Conservation (phyloP, 2,797 vertebrate genomes). For the Meda fulgida region DNA sequence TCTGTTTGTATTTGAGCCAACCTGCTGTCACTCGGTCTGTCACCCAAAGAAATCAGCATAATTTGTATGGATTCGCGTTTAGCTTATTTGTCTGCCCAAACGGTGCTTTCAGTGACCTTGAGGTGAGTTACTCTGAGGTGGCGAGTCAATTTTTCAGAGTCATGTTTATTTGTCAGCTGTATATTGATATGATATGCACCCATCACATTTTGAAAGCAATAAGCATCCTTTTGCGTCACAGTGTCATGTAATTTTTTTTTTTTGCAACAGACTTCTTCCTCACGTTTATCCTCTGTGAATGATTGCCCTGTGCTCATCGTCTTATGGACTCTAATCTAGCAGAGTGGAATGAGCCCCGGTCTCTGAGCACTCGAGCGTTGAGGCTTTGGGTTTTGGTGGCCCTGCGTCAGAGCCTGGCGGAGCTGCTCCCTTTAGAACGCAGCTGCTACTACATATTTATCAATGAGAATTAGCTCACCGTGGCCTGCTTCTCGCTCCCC, state of each 20-base stretch:
- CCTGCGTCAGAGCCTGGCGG: constrained; percentile 6
- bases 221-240: neutral
- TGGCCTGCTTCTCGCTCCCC: constrained; percentile 2
- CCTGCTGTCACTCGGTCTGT: constrained; percentile 36
- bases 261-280: neutral
- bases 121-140: neutral
- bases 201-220: constrained; percentile 6
- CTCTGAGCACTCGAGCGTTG: neutral
- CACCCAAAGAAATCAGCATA: constrained; percentile 22
- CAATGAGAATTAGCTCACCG: constrained; percentile 38
- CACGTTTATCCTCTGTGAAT: neutral
- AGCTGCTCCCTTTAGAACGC: constrained; percentile 29
- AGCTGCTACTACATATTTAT: constrained; percentile 49
- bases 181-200: constrained; percentile 22
- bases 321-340: constrained; percentile 20
- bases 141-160: neutral
- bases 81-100: constrained; percentile 13
- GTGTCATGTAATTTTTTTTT: neutral
- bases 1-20: constrained; percentile 44
- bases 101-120: constrained; percentile 31
- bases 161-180: constrained; percentile 25
- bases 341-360: constrained; percentile 12
- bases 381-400: neutral
- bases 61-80: constrained; percentile 15
- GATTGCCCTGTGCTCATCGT: constrained; percentile 9